These are phyloP conservation scores for Apogon hyalosoma DNA, from an alignment of 2,797 vertebrate genomes.

Conservation along the genomic window DNA sequence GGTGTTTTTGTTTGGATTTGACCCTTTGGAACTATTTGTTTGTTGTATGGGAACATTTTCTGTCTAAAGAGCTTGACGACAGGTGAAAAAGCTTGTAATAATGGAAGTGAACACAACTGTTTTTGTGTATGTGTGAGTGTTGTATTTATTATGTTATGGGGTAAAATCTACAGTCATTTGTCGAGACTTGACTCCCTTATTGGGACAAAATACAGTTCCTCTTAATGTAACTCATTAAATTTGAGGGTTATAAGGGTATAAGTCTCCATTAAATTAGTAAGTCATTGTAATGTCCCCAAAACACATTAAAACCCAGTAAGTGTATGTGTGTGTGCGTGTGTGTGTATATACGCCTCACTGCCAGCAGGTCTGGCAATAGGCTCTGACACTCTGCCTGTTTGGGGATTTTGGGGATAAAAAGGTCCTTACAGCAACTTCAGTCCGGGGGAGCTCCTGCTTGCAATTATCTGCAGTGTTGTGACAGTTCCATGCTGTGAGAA, in stretches of 20 bases:
- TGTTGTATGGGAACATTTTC: background rate
- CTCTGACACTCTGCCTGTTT: constrained; percentile 51
- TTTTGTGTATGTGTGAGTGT: background rate
- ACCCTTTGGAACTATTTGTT: constrained; percentile 29
- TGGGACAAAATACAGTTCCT: too few species aligned
- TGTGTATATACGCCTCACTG: too few species aligned
- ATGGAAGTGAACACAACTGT: constrained; percentile 5
- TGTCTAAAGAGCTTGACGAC: constrained; percentile 3
- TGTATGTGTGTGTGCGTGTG: too few species aligned
- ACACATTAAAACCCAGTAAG: too few species aligned
- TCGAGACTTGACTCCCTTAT: too few species aligned
- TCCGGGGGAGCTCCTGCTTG: constrained; percentile 37
- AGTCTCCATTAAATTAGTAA: too few species aligned
- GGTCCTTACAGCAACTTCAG: constrained; percentile 36
- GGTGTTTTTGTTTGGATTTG: constrained; percentile 20
- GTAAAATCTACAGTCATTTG: too few species aligned
- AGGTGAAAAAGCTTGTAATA: constrained; percentile 6
- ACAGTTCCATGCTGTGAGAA: constrained; percentile 52
- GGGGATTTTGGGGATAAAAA: constrained; percentile 34
- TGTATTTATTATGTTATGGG: too few species aligned
- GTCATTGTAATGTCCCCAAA: too few species aligned
- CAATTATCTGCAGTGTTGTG: constrained; percentile 61
- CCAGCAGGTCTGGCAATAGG: constrained; percentile 38
- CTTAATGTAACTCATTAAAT: too few species aligned
- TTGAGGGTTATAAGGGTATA: too few species aligned